phyloP scores from a whole-genome alignment of 2,888 invertebrate genomes.

The Mythimna albipuncta region DNA sequence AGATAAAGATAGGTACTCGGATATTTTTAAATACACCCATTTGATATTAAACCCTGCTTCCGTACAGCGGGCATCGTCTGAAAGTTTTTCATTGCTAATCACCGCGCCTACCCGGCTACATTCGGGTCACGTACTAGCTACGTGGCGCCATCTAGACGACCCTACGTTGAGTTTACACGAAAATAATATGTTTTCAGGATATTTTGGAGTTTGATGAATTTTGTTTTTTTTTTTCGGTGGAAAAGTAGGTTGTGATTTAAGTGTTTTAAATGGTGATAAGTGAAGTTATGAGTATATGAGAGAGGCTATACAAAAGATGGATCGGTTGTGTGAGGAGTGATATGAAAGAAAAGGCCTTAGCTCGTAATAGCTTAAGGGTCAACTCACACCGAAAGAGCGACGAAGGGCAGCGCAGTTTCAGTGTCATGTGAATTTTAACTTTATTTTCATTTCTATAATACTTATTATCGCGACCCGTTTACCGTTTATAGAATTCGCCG shows the following conservation, averaged over 20 bases:
- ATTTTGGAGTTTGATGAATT: slow-evolving; percentile 36
- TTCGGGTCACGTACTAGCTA: slow-evolving; percentile 73
- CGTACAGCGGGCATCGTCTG: slow-evolving; percentile 32
- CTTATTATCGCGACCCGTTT: too few species aligned
- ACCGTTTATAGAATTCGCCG: too few species aligned
- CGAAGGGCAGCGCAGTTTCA: too few species aligned
- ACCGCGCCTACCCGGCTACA: slow-evolving; percentile 61
- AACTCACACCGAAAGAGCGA: too few species aligned
- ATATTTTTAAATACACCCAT: slow-evolving; percentile 21
- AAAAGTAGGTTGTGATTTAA: background rate
- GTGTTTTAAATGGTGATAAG: background rate
- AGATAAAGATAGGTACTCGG: too few species aligned
- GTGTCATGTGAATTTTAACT: too few species aligned
- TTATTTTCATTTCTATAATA: too few species aligned
- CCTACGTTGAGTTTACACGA: slow-evolving; percentile 40
- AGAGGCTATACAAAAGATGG: too few species aligned
- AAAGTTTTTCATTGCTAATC: slow-evolving; percentile 72
- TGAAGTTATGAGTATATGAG: background rate
- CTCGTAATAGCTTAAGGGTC: too few species aligned
- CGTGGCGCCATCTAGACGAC: slow-evolving; percentile 61
- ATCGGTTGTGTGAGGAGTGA: too few species aligned
- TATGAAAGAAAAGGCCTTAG: too few species aligned
- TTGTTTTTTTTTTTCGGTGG: slow-evolving; percentile 24
- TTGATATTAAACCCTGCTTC: slow-evolving; percentile 37
- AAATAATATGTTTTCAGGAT: slow-evolving; percentile 52